Percentiles rank a stretch among this genome's conserved stretches.
Evolutionary conservation across 2,888 invertebrate species (phyloP).

Genomic region (Stegana nigrithorax): DNA sequence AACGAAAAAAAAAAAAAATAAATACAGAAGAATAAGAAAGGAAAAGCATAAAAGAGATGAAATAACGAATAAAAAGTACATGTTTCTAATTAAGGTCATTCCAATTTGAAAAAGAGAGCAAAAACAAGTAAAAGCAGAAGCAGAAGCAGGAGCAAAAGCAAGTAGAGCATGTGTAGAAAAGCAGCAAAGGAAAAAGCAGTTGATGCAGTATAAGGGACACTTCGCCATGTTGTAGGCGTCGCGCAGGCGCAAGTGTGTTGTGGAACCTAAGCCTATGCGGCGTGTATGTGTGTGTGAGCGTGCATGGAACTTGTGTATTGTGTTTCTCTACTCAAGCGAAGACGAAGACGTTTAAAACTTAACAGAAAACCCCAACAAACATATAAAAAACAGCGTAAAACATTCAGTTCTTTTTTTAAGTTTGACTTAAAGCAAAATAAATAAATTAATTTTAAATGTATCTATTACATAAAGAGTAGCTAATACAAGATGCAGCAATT

Average conservation of each 20-base stretch:
- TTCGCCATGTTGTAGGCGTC: too few relatives aligned
- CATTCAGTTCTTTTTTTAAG: background rate
- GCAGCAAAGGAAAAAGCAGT: too few relatives aligned
- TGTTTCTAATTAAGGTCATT: conserved; percentile 61
- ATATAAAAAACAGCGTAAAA: background rate
- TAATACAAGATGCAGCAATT: too few relatives aligned
- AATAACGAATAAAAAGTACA: conserved; percentile 54
- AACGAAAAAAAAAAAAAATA: conserved; percentile 35
- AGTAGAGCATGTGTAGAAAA: background rate
- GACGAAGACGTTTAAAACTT: too few relatives aligned
- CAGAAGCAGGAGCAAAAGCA: background rate
- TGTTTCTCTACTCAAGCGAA: too few relatives aligned
- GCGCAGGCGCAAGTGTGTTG: background rate
- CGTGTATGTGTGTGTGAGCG: too few relatives aligned
- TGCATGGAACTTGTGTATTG: conserved; percentile 1
- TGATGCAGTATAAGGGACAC: too few relatives aligned
- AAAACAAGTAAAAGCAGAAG: conserved; percentile 10
- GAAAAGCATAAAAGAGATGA: too few relatives aligned
- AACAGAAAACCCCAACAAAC: background rate
- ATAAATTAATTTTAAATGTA: too few relatives aligned
- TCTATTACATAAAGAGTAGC: background rate
- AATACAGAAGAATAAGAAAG: conserved; percentile 41
- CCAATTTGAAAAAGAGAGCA: conserved; percentile 53
- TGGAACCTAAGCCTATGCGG: background rate
- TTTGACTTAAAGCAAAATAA: background rate